These are phyloP conservation scores for Crotalus horridus DNA, from an alignment of 2,113 vertebrate species.

Conservation along the genomic window DNA sequence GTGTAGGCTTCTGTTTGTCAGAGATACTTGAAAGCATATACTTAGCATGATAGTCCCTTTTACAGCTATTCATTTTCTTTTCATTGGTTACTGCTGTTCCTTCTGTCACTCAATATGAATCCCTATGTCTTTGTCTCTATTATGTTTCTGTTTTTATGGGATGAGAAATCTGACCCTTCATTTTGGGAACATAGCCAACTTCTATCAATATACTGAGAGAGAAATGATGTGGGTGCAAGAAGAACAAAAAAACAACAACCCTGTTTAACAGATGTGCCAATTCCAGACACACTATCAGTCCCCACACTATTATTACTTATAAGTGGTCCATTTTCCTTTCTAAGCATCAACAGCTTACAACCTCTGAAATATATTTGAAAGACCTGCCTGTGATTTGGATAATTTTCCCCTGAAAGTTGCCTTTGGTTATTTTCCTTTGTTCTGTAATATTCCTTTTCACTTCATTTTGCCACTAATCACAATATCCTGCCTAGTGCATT, in stretches of 20 bases:
- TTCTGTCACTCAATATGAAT: conserved; percentile 32
- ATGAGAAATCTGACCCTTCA: conserved; percentile 15
- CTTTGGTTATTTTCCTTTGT: conserved; percentile 63
- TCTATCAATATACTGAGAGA: conserved; percentile 18
- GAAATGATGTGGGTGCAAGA: neutral
- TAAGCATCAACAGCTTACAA: conserved; percentile 58
- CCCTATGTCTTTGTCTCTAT: neutral
- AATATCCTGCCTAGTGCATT: conserved; percentile 13
- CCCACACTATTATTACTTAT: conserved; percentile 57
- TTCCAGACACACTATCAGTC: conserved; percentile 35
- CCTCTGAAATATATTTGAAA: conserved; percentile 66
- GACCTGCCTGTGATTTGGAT: conserved; percentile 56
- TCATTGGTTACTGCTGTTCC: conserved; percentile 17
- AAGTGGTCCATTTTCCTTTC: conserved; percentile 65
- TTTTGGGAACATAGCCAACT: conserved; percentile 28
- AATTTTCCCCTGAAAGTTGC: conserved; percentile 65
- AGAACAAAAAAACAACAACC: neutral
- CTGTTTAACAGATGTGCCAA: conserved; percentile 42
- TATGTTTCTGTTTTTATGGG: neutral
- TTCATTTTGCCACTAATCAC: conserved; percentile 24
- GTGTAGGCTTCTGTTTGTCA: neutral
- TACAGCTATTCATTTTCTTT: conserved; percentile 18
- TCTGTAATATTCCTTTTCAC: conserved; percentile 44
- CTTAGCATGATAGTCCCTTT: conserved; percentile 11
- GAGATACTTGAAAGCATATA: conserved; percentile 32